Base-by-base conservation (phyloP, 2,113 vertebrate genomes). In the Pycnonotus jocosus region DNA sequence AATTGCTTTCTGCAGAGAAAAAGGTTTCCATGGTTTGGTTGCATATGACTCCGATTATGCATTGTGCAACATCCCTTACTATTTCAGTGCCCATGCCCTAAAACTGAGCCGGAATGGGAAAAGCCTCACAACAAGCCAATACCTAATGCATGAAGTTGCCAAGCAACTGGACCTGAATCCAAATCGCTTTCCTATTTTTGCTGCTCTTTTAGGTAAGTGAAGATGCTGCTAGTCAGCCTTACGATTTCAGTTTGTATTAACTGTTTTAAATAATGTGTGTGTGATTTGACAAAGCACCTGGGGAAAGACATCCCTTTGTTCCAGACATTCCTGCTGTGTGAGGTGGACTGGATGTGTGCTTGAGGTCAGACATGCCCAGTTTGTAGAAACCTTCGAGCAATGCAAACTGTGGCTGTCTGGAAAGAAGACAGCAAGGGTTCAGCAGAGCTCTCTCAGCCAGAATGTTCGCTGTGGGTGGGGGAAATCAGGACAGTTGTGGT, bases 101-200 rank as follows among this genome's bases (percentile, higher is more conserved):
- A 99, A 99, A 96, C 98, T 99, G 98, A 99, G 99, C 98, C 99
- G 99, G 86, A 99, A 99, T 27, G 98, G 99, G 96, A 99, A 99
- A 88, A 99, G 99, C 97, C 98, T 99, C 97, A 99, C 99, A 91
- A 99, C 99, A 97, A 99, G 98, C 98, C 99, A 99, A 96, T 99
- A 99, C 96, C 98, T 99, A 98, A 99, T 99, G 99, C 98, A 99
- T 37, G 99, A 99, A 97, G 99, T 99, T 96, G 99, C 99, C 96
- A 99, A 98, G 98, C 99, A 99, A 98, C 98, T 99, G 92, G 98
- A 99, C 96, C 99, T 99, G 97, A 99, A 98, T 96, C 99, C 99
- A 93, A 99, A 98, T 94, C 98, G 98, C 87, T 99, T 99, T 97
- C 98, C 99, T 96, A 98, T 99, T 96, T 99, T 99, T 93, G 99